Base-by-base conservation (phyloP, 1,140 invertebrate species). In the Maniola jurtina region DNA sequence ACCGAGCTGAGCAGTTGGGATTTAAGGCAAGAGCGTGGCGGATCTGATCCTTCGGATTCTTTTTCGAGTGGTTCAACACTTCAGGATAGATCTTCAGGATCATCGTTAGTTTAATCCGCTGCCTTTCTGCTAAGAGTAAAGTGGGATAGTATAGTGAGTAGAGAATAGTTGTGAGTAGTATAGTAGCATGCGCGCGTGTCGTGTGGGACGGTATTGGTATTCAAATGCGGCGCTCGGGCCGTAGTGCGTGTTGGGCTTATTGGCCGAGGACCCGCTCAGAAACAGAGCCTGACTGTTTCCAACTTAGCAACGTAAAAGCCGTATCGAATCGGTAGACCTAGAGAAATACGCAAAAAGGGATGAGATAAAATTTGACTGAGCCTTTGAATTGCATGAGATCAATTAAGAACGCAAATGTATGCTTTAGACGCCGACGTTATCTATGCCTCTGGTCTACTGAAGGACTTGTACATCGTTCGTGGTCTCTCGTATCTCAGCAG, bases 161-260 rank as follows among this genome's bases (percentile, higher is more conserved):
- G 80, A 83, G 80, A 84, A 86, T 89, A 84, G 80, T 84, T 84
- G 85, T 88, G 83, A 88, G 86, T 85, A 81, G 80, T 85, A 84
- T 73, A 81, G 79, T 86, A 86, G 81, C 86, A 89, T 89, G 86
- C 86, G 84, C 86, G 86, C 86, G 85, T 86, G 86, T 88, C 74
- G 82, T 86, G 86, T 88, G 73, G 78, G 75, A 81, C 81, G 86
- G 92, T 93, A 93, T 93, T 93, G 93, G 93, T 93, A 93, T 93
- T 93, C 93, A 93, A 93, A 93, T 93, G 93, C 92, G 89, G 88
- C 87, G 84, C 83, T 88, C 84, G 86, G 84, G 84, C 87, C 84
- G 66, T 87, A 72, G 84, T 86, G 83, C 80, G 79, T 86, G 83
- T 79, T 66, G 71, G 76, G 77, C 76, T 69, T 76, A 57, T 64